Conservation (phyloP, 2,888 invertebrate genomes). For the Trisateles emortualis region DNA sequence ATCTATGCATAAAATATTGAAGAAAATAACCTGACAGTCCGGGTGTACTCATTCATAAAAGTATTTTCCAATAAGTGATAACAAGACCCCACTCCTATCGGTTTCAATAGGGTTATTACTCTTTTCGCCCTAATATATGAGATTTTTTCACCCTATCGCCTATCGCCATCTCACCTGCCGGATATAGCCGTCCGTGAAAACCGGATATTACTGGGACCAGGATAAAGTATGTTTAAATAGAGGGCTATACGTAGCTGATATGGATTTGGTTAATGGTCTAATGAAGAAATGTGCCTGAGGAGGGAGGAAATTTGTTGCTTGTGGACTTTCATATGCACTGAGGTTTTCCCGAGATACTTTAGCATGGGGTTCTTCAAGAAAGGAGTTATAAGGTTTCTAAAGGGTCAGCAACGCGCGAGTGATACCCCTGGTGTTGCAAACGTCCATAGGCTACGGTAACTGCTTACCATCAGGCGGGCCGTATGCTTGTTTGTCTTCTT, state of each 20-base stretch:
- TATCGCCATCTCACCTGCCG: slow-evolving; percentile 11
- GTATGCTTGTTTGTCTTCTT: too few species aligned
- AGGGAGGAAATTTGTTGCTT: not conserved
- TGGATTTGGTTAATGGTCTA: not conserved
- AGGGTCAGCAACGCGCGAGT: too few species aligned
- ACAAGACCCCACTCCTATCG: not conserved
- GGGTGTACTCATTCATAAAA: not conserved
- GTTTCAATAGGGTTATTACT: slow-evolving; percentile 7
- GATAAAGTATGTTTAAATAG: slow-evolving; percentile 12
- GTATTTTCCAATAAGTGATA: not conserved
- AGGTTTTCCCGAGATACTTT: too few species aligned
- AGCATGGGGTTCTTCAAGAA: too few species aligned
- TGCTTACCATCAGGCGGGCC: too few species aligned
- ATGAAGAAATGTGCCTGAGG: not conserved
- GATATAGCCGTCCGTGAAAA: slow-evolving; percentile 15
- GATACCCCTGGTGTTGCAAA: too few species aligned
- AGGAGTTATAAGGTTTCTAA: too few species aligned
- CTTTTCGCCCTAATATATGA: slow-evolving; percentile 8
- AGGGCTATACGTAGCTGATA: not conserved
- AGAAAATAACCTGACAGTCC: not conserved
- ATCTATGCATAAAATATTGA: too few species aligned
- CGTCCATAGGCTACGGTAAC: too few species aligned
- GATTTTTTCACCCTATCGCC: slow-evolving; percentile 13
- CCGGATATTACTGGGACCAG: slow-evolving; percentile 36
- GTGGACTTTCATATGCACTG: too few species aligned